Conservation (phyloP, 2,888 invertebrate genomes). For the Resseliella maxima region DNA sequence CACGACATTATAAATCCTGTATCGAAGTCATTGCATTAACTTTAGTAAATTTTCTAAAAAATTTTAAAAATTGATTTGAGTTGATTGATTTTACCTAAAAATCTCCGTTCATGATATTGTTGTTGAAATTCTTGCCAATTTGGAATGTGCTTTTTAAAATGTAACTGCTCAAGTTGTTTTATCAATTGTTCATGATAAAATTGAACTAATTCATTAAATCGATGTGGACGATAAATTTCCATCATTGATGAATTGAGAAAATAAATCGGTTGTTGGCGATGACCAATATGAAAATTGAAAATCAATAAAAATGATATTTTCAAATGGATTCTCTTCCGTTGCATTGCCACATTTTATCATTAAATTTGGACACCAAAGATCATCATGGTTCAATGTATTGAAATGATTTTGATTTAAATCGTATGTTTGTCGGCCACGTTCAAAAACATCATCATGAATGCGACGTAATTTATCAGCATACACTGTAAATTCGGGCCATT, state of each 20-base stretch:
- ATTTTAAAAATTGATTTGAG: neutral
- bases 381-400: constrained; percentile 65
- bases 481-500: constrained; percentile 4
- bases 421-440: constrained; percentile 62
- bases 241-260: constrained; percentile 65
- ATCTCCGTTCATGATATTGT: constrained; percentile 62
- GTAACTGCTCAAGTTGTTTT: constrained; percentile 62
- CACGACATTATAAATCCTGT: neutral
- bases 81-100: constrained; percentile 58
- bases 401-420: constrained; percentile 60
- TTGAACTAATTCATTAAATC: constrained; percentile 64
- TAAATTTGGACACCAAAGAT: constrained; percentile 66
- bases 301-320: constrained; percentile 65
- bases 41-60: neutral
- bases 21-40: neutral
- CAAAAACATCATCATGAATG: constrained; percentile 63
- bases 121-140: constrained; percentile 63
- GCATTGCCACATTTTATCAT: constrained; percentile 63
- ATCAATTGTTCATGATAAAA: constrained; percentile 63
- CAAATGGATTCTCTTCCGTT: constrained; percentile 57
- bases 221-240: constrained; percentile 63
- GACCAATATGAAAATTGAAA: constrained; percentile 66
- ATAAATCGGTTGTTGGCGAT: constrained; percentile 66
- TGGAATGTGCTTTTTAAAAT: constrained; percentile 63
- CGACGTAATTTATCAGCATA: constrained; percentile 63